Evolutionary conservation across 2,888 invertebrate genomes (phyloP).

Genomic region (Tipula confusa): DNA sequence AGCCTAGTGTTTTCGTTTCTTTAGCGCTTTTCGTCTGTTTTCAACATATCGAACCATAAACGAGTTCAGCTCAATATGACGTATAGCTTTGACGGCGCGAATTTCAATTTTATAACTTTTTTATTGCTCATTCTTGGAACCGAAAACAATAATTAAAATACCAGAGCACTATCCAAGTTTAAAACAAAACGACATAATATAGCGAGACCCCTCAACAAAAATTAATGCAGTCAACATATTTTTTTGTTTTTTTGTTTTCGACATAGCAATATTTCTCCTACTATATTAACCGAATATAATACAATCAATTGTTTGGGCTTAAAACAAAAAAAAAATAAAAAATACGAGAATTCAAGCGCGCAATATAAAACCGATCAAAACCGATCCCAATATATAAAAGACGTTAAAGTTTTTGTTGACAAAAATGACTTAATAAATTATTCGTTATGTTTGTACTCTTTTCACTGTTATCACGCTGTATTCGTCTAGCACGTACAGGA

Average conservation of each 20-base stretch:
- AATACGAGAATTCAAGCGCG: no score
- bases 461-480: neutral
- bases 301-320: neutral
- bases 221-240: neutral
- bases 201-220: neutral
- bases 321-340: no score
- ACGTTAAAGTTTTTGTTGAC: neutral
- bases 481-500: neutral
- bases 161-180: neutral
- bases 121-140: neutral
- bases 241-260: neutral
- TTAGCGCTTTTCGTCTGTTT: neutral
- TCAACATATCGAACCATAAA: neutral
- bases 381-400: neutral
- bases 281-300: no score
- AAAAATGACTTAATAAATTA: neutral
- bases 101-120: neutral
- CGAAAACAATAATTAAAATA: conserved; percentile 8
- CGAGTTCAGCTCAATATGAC: neutral
- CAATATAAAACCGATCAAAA: neutral
- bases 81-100: neutral
- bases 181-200: neutral
- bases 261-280: neutral
- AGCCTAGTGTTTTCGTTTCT: neutral
- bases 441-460: neutral